phyloP scores from a whole-genome alignment of 2,888 invertebrate species.

The Euclidia mi region DNA sequence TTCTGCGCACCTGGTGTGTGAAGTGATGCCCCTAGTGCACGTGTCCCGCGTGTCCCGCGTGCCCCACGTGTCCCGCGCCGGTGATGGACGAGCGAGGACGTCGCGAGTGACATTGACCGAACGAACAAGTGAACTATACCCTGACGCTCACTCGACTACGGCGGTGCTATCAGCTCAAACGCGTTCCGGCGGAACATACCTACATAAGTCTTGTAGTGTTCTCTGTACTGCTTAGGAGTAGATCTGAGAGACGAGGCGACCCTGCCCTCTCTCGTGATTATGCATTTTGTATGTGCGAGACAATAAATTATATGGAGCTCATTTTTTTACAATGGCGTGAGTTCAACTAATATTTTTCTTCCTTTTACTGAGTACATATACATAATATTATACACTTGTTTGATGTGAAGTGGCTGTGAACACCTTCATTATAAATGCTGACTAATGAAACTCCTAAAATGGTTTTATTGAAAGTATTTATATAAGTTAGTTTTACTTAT shows the following conservation, averaged over 20 bases:
- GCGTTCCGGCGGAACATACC: constrained; percentile 9
- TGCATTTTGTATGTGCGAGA: constrained; percentile 86
- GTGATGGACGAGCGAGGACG: constrained; percentile 54
- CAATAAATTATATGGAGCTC: constrained; percentile 83
- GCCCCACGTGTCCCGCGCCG: constrained; percentile 57
- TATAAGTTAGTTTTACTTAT: constrained; percentile 72
- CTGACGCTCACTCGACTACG: constrained; percentile 23
- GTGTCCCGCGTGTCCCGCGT: constrained; percentile 49
- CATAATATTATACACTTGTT: constrained; percentile 65
- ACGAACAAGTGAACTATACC: constrained; percentile 41
- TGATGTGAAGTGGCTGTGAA: constrained; percentile 86
- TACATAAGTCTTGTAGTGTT: constrained; percentile 34
- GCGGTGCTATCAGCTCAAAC: constrained; percentile 35
- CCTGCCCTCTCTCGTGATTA: constrained; percentile 63
- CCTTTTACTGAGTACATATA: constrained; percentile 66
- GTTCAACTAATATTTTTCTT: constrained; percentile 63
- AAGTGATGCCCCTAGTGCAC: constrained; percentile 72
- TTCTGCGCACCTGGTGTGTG: constrained; percentile 79
- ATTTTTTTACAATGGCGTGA: constrained; percentile 63
- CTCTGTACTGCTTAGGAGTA: constrained; percentile 60
- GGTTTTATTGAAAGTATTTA: constrained; percentile 76
- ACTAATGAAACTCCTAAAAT: constrained; percentile 78
- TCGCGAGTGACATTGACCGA: constrained; percentile 35
- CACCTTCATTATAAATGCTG: constrained; percentile 74
- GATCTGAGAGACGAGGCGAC: constrained; percentile 49